phyloP scores from a whole-genome alignment of 2,888 invertebrate genomes.

The Taenaris catops region DNA sequence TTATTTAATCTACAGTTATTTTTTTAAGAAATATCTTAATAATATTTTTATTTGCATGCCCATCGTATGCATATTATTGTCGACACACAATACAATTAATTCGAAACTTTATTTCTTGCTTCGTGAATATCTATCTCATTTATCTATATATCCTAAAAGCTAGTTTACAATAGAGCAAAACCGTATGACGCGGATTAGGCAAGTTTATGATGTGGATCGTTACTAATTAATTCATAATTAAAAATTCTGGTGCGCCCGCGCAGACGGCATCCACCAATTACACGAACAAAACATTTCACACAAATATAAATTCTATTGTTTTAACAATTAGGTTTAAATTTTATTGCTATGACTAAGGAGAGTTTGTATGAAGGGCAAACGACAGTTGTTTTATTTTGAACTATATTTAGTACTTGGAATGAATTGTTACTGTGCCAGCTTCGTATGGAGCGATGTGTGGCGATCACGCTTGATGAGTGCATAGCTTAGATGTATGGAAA shows the following conservation, averaged over 20 bases:
- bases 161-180: conserved; percentile 13
- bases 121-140: no score
- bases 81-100: no score
- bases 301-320: conserved; percentile 52
- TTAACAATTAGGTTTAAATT: conserved; percentile 44
- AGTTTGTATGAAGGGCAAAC: conserved; percentile 70
- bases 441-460: conserved; percentile 48
- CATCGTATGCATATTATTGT: no score
- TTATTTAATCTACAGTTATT: no score
- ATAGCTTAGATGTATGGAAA: conserved; percentile 24
- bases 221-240: conserved; percentile 79
- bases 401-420: conserved; percentile 75
- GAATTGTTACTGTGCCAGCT: conserved; percentile 75
- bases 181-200: conserved; percentile 40
- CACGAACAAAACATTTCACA: conserved; percentile 39
- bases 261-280: conserved; percentile 68
- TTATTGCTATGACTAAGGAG: conserved; percentile 37
- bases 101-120: no score
- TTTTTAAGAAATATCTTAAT: no score
- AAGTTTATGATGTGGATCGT: conserved; percentile 69
- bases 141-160: no score
- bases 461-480: conserved; percentile 47
- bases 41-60: no score
- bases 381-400: conserved; percentile 78
- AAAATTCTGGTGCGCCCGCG: conserved; percentile 76